phyloP scores from a whole-genome alignment of 1,140 invertebrate species.

The Euura saliciscinereae region DNA sequence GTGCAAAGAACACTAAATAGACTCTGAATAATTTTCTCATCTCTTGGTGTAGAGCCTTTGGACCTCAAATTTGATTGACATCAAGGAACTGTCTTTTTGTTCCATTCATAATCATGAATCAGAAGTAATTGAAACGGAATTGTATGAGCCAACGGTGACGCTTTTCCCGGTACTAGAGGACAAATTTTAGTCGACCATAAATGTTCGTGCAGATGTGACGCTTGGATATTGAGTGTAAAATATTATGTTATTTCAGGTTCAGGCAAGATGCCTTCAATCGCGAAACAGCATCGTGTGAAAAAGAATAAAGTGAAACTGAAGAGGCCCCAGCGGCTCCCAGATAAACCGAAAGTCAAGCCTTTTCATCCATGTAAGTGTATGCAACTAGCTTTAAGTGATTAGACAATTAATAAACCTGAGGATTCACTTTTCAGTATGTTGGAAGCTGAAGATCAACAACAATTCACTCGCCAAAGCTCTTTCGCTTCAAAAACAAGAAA shows the following conservation, averaged over 20 bases:
- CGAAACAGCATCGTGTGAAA: conserved; percentile 37
- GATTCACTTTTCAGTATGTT: conserved; percentile 36
- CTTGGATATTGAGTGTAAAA: too few species aligned
- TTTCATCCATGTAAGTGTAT: conserved; percentile 35
- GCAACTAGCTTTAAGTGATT: neutral
- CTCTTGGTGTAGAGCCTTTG: too few species aligned
- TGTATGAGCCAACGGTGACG: too few species aligned
- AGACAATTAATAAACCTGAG: neutral
- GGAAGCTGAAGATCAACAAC: conserved; percentile 47
- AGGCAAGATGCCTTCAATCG: conserved; percentile 37
- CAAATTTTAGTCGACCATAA: too few species aligned
- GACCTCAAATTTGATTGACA: too few species aligned
- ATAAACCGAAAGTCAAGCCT: conserved; percentile 26
- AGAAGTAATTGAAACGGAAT: too few species aligned
- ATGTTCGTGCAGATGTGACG: too few species aligned
- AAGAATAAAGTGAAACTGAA: conserved; percentile 35
- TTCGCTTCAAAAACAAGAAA: conserved; percentile 43
- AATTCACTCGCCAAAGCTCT: conserved; percentile 45
- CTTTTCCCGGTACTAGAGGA: too few species aligned
- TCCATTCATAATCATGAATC: too few species aligned
- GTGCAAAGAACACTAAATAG: too few species aligned
- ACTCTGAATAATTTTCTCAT: too few species aligned
- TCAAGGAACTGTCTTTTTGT: too few species aligned
- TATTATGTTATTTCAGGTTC: neutral
- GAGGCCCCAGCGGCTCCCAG: conserved; percentile 25